Evolutionary conservation across 2,797 vertebrate genomes (phyloP), one percentile per base, ranked within the genome.

Genomic region (Tenualosa thibaudeaui): DNA sequence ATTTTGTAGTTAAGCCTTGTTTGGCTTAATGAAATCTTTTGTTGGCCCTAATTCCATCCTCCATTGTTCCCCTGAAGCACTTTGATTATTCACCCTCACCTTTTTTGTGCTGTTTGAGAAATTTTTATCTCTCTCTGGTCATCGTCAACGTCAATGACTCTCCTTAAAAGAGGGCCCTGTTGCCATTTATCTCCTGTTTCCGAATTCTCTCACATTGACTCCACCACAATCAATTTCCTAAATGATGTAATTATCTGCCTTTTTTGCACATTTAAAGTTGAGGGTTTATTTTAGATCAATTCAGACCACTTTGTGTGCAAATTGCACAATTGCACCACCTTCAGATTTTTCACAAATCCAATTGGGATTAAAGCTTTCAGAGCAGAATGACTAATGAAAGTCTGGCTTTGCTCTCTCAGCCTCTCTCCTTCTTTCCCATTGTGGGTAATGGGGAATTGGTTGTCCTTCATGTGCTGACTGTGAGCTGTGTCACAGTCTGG

Each of bases 251-350:
- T 98, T 98, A 97, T 97, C 96, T 94, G 94, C 95, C 92, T 88
- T 86, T 82, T 92, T 92, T 91, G 90, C 93, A 94, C 95, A 97
- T 97, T 97, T 97, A 97, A 98, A 97, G 96, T 97, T 98, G 96
- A 98, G 96, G 95, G 96, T 97, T 97, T 97, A 96, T 96, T 97
- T 97, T 97, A 96, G 96, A 98, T 98, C 97, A 97, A 97, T 97
- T 96, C 95, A 91, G 95, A 96, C 96, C 96, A 97, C 96, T 97
- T 97, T 97, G 97, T 97, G 96, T 97, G 96, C 96, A 97, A 97
- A 98, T 98, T 97, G 94, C 95, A 95, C 95, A 95, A 96, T 94
- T 96, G 94, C 94, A 94, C 97, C 96, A 96, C 94, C 94, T 96
- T 96, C 94, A 96, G 92, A 93, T 96, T 95, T 96, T 93, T 95